Conservation (phyloP, 2,113 vertebrate species). For the Upupa epops region DNA sequence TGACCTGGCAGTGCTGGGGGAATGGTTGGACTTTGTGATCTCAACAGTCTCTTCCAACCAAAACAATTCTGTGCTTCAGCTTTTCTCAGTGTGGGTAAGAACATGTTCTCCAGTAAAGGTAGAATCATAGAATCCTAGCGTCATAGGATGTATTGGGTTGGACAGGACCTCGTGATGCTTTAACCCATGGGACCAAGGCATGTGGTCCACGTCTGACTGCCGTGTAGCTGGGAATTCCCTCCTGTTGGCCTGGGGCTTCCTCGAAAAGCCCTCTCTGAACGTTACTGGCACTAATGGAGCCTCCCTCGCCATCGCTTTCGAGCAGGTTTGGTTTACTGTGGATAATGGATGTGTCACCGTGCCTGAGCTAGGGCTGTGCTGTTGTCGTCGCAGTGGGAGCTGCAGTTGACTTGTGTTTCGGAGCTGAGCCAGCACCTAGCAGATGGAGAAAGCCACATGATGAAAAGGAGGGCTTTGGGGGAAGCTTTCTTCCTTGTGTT, state of each 20-base stretch:
- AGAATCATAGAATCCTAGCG: neutral
- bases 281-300: neutral
- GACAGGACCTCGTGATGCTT: neutral
- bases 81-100: neutral
- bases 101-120: neutral
- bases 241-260: neutral
- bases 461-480: neutral
- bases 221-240: neutral
- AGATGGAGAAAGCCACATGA: neutral
- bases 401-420: fast-evolving
- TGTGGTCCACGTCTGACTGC: neutral
- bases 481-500: neutral
- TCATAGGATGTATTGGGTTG: too few relatives aligned
- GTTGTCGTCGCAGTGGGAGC: neutral
- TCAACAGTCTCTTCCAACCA: too few relatives aligned
- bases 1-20: too few relatives aligned
- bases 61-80: too few relatives aligned
- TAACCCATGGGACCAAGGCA: neutral
- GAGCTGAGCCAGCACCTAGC: neutral
- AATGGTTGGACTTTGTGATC: too few relatives aligned
- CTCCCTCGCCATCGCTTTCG: fast-evolving
- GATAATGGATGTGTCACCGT: fast-evolving
- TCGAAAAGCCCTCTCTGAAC: neutral
- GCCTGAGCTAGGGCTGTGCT: neutral
- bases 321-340: neutral